Base-by-base conservation (phyloP, 2,797 vertebrate genomes). In the Perdix hodgsoniae region DNA sequence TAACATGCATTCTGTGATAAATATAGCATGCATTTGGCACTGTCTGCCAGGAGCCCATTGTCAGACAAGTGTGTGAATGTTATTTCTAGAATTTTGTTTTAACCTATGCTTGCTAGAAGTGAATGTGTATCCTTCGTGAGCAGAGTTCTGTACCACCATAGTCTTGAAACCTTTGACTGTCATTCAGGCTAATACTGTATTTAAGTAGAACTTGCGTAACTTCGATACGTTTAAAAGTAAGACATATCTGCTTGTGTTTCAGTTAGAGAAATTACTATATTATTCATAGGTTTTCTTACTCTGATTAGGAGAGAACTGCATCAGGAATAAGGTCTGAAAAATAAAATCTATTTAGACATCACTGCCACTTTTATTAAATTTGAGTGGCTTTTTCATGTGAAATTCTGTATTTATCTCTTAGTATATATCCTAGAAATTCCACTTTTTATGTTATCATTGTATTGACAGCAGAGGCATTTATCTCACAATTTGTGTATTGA, bases 391-490 rank as follows among this genome's bases (percentile, higher is more conserved):
- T 72, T 71, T 92, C 17, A 26, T 57, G 60, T 61, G 72, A 73
- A 71, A 54, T 49, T 57, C 15, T 7, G 1, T 83, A 21, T 65
- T 56, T 70, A 13, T 31, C 49, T 5, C 52, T 86, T 16, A 73
- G 11, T 39, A 14, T 83, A 19, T 84, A 77, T 69, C 83, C 29
- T 10, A 56, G 67, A 54, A 86, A 86, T 64, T 2, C 3, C 9
- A 37, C 18, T 83, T 50, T n/a, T 61, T 5, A 17, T 13, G 0
- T 63, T 80, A 2, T 26, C 22, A 52, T 5, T 73, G n/a, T 86
- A 72, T 26, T 14, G 92, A 90, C 59, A 92, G 57, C 85, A 73
- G 88, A 80, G 45, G 44, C 3, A 65, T 91, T 90, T 96, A 37
- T 54, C 16, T 60, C 10, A 60, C 21, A 57, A 27, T 60, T 71